phyloP scores from a whole-genome alignment of 2,113 vertebrate species.

The Coreoperca whiteheadi region DNA sequence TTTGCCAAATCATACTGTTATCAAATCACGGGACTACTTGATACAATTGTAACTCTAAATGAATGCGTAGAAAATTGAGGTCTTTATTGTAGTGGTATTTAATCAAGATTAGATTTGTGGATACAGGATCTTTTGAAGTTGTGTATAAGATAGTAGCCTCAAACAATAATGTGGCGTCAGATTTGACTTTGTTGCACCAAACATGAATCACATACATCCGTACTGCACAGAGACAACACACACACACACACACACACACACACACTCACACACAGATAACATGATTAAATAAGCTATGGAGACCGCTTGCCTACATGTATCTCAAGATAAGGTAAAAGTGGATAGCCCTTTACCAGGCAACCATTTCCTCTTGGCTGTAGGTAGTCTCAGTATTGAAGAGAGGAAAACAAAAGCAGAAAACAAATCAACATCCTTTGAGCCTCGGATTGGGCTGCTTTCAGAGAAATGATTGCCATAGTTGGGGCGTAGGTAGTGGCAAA shows the following conservation, averaged over 20 bases:
- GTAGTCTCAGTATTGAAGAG: neutral
- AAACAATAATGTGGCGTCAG: conserved; percentile 30
- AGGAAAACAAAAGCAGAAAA: conserved; percentile 13
- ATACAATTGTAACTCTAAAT: conserved; percentile 10
- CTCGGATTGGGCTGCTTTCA: neutral
- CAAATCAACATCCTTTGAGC: neutral
- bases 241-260: conserved; percentile 9
- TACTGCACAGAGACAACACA: neutral
- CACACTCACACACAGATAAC: conserved; percentile 52
- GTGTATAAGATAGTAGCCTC: conserved; percentile 19
- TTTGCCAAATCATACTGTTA: conserved; percentile 25
- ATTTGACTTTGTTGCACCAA: conserved; percentile 56
- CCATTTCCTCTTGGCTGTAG: conserved; percentile 34
- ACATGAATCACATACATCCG: conserved; percentile 59
- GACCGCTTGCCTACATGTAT: conserved; percentile 56
- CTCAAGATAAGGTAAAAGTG: conserved; percentile 35
- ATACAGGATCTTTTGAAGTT: conserved; percentile 46
- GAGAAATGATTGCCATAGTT: neutral
- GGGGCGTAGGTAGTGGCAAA: neutral
- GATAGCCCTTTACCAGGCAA: conserved; percentile 15
- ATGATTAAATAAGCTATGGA: conserved; percentile 52
- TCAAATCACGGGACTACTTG: conserved; percentile 24
- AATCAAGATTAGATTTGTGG: conserved; percentile 43
- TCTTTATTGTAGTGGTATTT: conserved; percentile 10
- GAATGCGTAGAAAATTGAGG: neutral